Evolutionary conservation across 2,113 vertebrate species (phyloP).

Genomic region (Phoxinus phoxinus): DNA sequence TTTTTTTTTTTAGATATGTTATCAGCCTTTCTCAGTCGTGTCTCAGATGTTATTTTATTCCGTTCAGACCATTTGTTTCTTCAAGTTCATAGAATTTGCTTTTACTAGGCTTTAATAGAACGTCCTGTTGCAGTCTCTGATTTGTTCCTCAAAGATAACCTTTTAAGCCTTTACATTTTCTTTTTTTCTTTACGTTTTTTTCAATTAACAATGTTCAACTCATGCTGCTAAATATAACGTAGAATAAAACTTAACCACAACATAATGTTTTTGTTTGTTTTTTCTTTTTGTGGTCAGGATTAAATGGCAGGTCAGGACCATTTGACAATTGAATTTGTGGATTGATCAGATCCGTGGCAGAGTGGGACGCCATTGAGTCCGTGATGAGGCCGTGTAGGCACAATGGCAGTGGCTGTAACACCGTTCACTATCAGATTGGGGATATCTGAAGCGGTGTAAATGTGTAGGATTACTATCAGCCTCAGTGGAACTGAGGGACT

Average conservation of each 20-base stretch:
- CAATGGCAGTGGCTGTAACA: slow-evolving; percentile 1
- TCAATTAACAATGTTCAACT: neutral
- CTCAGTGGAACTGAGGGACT: neutral
- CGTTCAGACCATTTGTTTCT: neutral
- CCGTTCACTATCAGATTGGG: neutral
- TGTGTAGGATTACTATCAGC: slow-evolving; percentile 36
- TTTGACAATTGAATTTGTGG: neutral
- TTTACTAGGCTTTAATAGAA: neutral
- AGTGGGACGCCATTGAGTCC: neutral
- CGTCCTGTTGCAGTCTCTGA: neutral
- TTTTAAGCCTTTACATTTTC: neutral
- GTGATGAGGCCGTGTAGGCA: slow-evolving; percentile 8
- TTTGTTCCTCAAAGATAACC: neutral
- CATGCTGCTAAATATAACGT: neutral
- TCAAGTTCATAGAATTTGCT: neutral
- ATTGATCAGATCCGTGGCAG: neutral
- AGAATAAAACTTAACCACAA: slow-evolving; percentile 5
- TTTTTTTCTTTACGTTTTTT: neutral
- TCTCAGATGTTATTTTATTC: neutral
- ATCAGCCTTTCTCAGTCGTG: too few species aligned
- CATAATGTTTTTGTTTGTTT: neutral
- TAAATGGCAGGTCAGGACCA: neutral
- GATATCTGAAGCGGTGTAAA: slow-evolving; percentile 14
- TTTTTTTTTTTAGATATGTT: too few species aligned
- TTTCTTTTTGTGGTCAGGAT: neutral